Percentiles rank a stretch among this genome's conserved stretches.
These are phyloP conservation scores for Hydrotaea diabolus DNA, from an alignment of 2,888 invertebrate species.

Conservation along the genomic window DNA sequence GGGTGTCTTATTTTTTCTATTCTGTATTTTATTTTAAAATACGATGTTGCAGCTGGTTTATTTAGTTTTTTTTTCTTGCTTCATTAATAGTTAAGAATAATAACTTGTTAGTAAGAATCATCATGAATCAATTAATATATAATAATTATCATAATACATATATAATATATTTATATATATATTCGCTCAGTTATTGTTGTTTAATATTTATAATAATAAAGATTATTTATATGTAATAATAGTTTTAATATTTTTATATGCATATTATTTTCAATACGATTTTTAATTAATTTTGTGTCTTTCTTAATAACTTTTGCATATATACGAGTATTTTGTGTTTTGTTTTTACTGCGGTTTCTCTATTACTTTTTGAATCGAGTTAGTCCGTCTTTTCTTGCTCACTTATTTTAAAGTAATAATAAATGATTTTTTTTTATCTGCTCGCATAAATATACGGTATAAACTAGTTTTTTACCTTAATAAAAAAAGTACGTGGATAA, in stretches of 20 bases:
- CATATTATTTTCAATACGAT: conserved; percentile 41
- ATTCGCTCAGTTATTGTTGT: conserved; percentile 25
- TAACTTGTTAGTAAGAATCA: conserved; percentile 50
- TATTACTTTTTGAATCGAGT: not conserved
- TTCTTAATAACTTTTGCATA: conserved; percentile 64
- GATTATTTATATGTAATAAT: conserved; percentile 37
- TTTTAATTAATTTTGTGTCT: conserved; percentile 45
- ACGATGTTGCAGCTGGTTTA: conserved; percentile 24
- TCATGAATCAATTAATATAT: conserved; percentile 26
- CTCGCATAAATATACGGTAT: not conserved
- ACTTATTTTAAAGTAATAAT: conserved; percentile 1
- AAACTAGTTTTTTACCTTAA: not conserved
- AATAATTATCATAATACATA: conserved; percentile 41
- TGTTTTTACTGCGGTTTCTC: conserved; percentile 50
- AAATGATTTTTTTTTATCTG: not conserved
- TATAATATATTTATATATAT: conserved; percentile 28
- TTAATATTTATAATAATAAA: conserved; percentile 43
- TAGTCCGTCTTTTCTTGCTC: conserved; percentile 49
- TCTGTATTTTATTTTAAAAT: conserved; percentile 35
- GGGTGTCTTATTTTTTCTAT: not conserved
- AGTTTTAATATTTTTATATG: conserved; percentile 37
- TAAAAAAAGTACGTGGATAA: not conserved
- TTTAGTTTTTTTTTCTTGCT: not conserved
- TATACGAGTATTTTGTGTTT: conserved; percentile 57
- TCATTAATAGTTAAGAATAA: conserved; percentile 49